Percentiles rank a stretch among this genome's conserved stretches.
Conservation (phyloP, 1,140 invertebrate species). For the Drosophila mauritiana region DNA sequence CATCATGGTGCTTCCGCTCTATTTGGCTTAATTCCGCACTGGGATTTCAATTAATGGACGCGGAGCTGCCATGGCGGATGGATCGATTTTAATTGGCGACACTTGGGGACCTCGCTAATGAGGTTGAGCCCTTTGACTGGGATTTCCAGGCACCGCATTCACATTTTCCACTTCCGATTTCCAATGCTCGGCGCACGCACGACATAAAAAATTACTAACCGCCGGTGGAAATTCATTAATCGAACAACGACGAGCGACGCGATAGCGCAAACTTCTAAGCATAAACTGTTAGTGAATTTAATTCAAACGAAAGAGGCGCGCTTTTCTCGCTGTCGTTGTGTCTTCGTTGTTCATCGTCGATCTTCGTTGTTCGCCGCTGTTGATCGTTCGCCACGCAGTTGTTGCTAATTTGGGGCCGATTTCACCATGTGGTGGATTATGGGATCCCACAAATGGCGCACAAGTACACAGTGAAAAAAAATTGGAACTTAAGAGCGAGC, state of each 20-base stretch:
- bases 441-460: slow-evolving; percentile 20
- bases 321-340: slow-evolving; percentile 38
- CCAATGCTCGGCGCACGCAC: slow-evolving; percentile 2
- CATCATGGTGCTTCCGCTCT: slow-evolving; percentile 56
- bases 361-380: slow-evolving; percentile 27
- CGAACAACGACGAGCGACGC: slow-evolving; percentile 33
- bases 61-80: slow-evolving; percentile 11
- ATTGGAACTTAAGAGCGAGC: too few species aligned
- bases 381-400: slow-evolving; percentile 27
- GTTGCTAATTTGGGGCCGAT: slow-evolving; percentile 52
- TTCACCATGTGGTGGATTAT: slow-evolving; percentile 59
- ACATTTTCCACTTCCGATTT: slow-evolving; percentile 23
- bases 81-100: slow-evolving; percentile 55
- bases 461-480: slow-evolving; percentile 29
- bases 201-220: not conserved
- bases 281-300: slow-evolving; percentile 76
- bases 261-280: slow-evolving; percentile 62
- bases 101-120: slow-evolving; percentile 52
- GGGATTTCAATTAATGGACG: slow-evolving; percentile 40
- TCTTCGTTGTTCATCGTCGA: slow-evolving; percentile 50
- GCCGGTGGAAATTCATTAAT: slow-evolving; percentile 6
- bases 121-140: slow-evolving; percentile 12
- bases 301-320: slow-evolving; percentile 61
- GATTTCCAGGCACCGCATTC: slow-evolving; percentile 1
- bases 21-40: slow-evolving; percentile 46